Base-by-base conservation (phyloP, 1,140 invertebrate genomes). In the Ceratosolen solmsi region DNA sequence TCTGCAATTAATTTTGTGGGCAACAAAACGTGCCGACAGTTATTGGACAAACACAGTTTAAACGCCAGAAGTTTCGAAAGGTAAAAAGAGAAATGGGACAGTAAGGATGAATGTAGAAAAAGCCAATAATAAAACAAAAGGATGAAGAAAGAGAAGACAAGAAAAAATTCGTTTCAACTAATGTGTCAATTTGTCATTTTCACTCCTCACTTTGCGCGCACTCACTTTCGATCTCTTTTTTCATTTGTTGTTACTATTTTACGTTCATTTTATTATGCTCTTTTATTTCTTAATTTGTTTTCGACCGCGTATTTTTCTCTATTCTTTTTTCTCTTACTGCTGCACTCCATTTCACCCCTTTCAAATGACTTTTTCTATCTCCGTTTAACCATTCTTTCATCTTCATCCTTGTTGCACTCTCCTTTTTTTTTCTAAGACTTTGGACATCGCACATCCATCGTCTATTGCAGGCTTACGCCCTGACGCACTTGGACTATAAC, bases 121-220 rank as follows among this genome's bases (percentile, higher is more conserved):
- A n/a, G 51, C 68, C 17, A 56, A 81, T 72, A 71, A 71, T 46
- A 80, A 71, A 73, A 22, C 60, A n/a, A 65, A 46, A 65, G 54
- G 38, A 9, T 51, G 56, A 73, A 41, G 56, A 58, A 41, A 38
- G 11, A 51, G 17, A 22, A 51, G 41, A 46, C 20, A 80, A 80
- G 74, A 82, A 76, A 86, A 82, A 85, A 84, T 84, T 85, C 83
- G 83, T 84, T 80, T 75, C 80, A 51, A 83, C 83, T 85, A 86
- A 86, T 86, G 84, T 86, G 83, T 86, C 85, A 85, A 86, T 86
- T 86, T 86, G 85, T 86, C 84, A 87, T 87, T 85, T 85, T 86
- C 85, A 84, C 85, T 80, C 85, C 82, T n/a, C n/a, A n/a, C n/a
- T 85, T 84, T 54, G 72, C 70, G 38, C 72, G 2, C 41, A 72